Base-by-base conservation (phyloP, 1,140 invertebrate genomes). In the Cherax destructor region DNA sequence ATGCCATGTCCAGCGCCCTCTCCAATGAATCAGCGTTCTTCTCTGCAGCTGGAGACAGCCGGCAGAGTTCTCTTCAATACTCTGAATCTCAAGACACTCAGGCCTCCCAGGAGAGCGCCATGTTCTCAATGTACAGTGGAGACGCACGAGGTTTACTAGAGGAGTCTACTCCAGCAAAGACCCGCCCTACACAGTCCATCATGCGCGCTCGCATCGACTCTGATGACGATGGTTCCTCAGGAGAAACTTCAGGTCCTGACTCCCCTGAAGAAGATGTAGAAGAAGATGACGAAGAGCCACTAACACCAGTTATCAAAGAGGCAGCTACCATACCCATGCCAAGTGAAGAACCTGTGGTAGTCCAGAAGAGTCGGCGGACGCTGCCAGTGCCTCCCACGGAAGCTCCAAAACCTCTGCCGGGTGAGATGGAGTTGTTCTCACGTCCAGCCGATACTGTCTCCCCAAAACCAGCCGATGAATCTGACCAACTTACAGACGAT, bases 231-330 rank as follows among this genome's bases (percentile, higher is more conserved):
- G 94, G 92, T 24, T 97, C 97, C 21, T 98, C 97, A 0, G 97
- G 97, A 49, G 97, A 97, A 93, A 98, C 97, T 11, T 97, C 97
- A 13, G 97, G 97, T 1, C 97, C 97, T 0, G 97, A 98, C 93
- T 97, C 97, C 94, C 97, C 97, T 2, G 95, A 96, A 47, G 95
- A 96, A 78, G 97, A 96, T 93, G 95, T 96, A 91, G 97, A 93
- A 7, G 92, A 96, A 83, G 96, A 97, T 83, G 96, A 96, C 91
- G 95, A 24, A 41, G 30, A 77, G 18, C 52, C 30, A 69, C 30
- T 41, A 41, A 56, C 52, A 10, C 86, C 86, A 10, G n/a, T 16
- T 16, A n/a, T 56, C 49, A 81, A 21, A 61, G 69, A 59, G 47
- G 81, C 30, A n/a, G 11, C 59, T 30, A 47, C 41, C 6, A 83